A percentile compares a stretch with the other conserved stretches of the same genome.
phyloP scores from a whole-genome alignment of 2,797 vertebrate genomes.

The Lepilemur septentrionalis region DNA sequence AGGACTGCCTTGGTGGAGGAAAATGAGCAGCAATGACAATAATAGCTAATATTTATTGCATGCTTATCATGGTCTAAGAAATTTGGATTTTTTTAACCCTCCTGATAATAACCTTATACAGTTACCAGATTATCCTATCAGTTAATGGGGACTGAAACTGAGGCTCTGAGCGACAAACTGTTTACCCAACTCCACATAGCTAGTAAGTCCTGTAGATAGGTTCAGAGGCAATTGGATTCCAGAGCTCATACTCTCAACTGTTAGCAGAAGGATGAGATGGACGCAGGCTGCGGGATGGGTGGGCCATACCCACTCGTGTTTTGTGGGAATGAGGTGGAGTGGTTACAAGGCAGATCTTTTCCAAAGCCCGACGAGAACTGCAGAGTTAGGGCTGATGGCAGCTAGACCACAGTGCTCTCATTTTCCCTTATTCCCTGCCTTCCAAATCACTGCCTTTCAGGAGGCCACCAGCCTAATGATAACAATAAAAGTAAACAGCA shows the following conservation, averaged over 20 bases:
- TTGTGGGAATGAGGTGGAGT: neutral
- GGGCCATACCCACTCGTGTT: neutral
- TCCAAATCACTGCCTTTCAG: constrained; percentile 29
- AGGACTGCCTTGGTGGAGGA: neutral
- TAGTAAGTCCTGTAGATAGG: neutral
- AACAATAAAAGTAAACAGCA: constrained; percentile 58
- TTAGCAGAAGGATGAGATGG: neutral
- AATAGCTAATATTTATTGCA: neutral
- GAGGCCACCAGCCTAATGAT: constrained; percentile 40
- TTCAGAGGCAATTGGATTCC: neutral
- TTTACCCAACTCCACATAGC: neutral
- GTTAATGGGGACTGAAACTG: neutral
- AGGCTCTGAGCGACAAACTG: neutral
- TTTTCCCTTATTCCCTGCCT: neutral
- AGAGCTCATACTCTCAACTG: neutral
- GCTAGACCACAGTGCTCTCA: neutral
- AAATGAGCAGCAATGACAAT: neutral
- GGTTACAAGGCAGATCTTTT: neutral
- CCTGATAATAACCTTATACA: neutral
- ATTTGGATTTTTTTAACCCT: neutral
- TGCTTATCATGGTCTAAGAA: neutral
- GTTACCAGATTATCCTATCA: neutral
- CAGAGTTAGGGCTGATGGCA: neutral
- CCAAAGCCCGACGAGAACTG: neutral
- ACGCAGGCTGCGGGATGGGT: neutral